These are phyloP conservation scores for Phataginus tetradactyla DNA, from an alignment of 2,797 vertebrate species.

Conservation along the genomic window DNA sequence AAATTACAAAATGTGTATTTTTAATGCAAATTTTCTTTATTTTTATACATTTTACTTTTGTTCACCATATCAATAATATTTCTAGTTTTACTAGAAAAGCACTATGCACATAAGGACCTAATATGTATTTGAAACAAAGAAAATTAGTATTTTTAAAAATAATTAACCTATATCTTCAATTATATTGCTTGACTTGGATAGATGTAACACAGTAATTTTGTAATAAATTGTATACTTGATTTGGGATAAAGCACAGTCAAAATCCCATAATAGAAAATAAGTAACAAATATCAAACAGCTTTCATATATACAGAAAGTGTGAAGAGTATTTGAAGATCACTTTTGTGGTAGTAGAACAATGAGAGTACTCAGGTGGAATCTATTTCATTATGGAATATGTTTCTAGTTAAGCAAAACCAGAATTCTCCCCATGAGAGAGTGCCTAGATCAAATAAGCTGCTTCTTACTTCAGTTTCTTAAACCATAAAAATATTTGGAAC, in stretches of 20 bases:
- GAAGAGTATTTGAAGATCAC: constrained; percentile 47
- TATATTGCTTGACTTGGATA: not conserved
- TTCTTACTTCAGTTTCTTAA: constrained; percentile 46
- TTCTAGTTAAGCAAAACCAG: constrained; percentile 44
- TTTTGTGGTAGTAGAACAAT: not conserved
- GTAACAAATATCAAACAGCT: not conserved
- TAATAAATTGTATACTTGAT: not conserved
- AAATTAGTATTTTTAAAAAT: not conserved
- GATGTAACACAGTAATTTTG: not conserved
- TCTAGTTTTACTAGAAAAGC: not conserved
- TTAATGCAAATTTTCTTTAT: not conserved
- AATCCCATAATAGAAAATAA: not conserved
- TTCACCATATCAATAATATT: not conserved
- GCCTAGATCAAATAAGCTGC: not conserved
- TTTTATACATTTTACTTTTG: not conserved
- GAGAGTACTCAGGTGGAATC: not conserved
- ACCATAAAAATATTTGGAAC: constrained; percentile 22
- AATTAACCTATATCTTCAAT: not conserved
- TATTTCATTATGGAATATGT: constrained; percentile 48
- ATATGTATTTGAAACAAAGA: not conserved
- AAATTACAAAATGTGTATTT: not conserved
- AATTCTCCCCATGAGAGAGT: not conserved
- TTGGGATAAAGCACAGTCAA: not conserved
- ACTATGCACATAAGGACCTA: not conserved
- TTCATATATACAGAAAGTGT: not conserved